Percentiles rank a stretch among this genome's conserved stretches.
Conservation (phyloP, 2,113 vertebrate genomes). For the Ictalurus furcatus region DNA sequence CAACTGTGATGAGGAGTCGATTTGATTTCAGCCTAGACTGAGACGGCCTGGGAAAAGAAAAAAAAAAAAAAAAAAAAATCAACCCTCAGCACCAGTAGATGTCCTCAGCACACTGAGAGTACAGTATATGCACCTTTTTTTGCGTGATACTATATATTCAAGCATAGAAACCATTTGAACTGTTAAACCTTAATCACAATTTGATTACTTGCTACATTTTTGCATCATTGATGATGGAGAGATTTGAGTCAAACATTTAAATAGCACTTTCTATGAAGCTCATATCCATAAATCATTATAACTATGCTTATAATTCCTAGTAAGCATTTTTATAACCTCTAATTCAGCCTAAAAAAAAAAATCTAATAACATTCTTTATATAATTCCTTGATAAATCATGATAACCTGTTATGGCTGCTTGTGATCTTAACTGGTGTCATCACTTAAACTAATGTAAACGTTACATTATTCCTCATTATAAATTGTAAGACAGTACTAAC, state of each 20-base stretch:
- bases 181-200: constrained; percentile 10
- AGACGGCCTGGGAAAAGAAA: background rate
- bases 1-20: constrained; percentile 47
- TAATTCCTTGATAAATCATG: background rate
- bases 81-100: constrained; percentile 58
- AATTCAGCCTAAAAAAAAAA: background rate
- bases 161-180: constrained; percentile 16
- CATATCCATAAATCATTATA: background rate
- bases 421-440: background rate
- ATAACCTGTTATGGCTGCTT: background rate
- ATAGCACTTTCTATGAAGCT: background rate
- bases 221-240: background rate
- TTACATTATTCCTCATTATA: background rate
- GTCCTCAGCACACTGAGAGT: constrained; percentile 53
- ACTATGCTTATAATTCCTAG: background rate
- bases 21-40: constrained; percentile 44
- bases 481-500: background rate
- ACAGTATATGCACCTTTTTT: background rate
- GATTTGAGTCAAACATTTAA: background rate
- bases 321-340: background rate
- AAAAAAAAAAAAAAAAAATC: background rate
- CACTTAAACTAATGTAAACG: background rate
- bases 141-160: constrained; percentile 6
- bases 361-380: background rate
- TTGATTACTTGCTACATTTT: background rate